Conservation (phyloP, 1,140 invertebrate genomes). For the Ceratosolen fusciceps region DNA sequence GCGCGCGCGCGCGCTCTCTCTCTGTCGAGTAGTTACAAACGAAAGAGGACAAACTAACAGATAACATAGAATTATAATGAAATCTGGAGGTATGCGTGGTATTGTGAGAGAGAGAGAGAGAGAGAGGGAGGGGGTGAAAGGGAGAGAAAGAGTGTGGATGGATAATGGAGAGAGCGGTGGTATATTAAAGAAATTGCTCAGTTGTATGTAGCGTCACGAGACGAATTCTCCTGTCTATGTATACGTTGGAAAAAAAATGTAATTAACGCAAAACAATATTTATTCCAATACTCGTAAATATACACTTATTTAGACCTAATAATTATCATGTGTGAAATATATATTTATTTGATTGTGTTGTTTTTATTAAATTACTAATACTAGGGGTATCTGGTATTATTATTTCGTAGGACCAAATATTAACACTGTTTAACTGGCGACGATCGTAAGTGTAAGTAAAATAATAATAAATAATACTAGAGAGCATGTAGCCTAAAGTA, state of each 20-base stretch:
- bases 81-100: constrained; percentile 24
- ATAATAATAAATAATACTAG: background rate
- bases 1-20: constrained; percentile 19
- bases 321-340: background rate
- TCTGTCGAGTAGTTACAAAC: constrained; percentile 34
- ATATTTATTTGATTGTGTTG: constrained; percentile 9
- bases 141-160: constrained; percentile 9
- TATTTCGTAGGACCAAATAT: background rate
- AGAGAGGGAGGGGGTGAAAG: background rate
- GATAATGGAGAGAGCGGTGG: background rate
- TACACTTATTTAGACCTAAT: constrained; percentile 10
- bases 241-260: constrained; percentile 37
- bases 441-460: background rate
- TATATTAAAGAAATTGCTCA: constrained; percentile 11
- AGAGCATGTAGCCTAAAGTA: too few species aligned
- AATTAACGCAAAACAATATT: background rate
- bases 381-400: background rate
- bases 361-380: background rate
- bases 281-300: constrained; percentile 10
- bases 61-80: constrained; percentile 28
- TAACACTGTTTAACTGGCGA: background rate
- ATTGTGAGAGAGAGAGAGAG: too few species aligned
- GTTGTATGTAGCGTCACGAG: constrained; percentile 14
- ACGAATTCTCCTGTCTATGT: constrained; percentile 2
- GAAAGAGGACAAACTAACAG: constrained; percentile 9